Base-by-base conservation (phyloP, 2,113 vertebrate genomes). In the Archilochus colubris region DNA sequence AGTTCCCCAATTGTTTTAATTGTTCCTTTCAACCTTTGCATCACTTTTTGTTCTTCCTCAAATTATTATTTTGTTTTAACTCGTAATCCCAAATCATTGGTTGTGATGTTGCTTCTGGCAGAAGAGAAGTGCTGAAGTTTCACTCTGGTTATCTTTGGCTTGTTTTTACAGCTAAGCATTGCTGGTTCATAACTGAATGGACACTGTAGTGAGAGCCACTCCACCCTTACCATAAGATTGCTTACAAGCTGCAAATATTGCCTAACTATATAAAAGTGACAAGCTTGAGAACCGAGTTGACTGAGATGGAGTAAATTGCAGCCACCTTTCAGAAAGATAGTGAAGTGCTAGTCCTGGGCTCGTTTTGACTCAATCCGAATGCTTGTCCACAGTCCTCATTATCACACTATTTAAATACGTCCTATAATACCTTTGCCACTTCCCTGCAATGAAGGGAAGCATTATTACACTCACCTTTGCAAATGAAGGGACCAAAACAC, bases 51-150 rank as follows among this genome's bases (percentile, higher is more conserved):
- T 93, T 95, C 91, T 93, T 88, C 85, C 82, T 93, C 73, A 94
- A 93, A 95, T 95, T 95, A 95, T 78, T 95, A 54, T 91, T 96
- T 94, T 94, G 73, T 82, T 97, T 94, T 46, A 75, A 25, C 43
- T 88, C 67, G 38, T 67, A 80, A 81, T 81, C 59, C 73, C 19
- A 1, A 86, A 86, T 55, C 66, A 72, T 12, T 78, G 62, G 82
- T 88, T 75, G 57, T 33, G 76, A 86, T 86, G 81, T 89, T 93
- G 76, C 58, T 93, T 73, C 93, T 95, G 93, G 88, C 91, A 95
- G 75, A 88, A 88, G 72, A 95, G 75, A 88, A 90, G 72, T 30
- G 68, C 79, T 95, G 44, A 88, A 82, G 87, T 88, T 94, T 91
- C 89, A 33, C 82, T 61, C 73, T 51, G 73, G 62, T 91, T 96